A percentile compares a stretch with the other conserved stretches of the same genome.
Evolutionary conservation across 2,888 invertebrate species (phyloP).

Genomic region (Cataglyphis rosenhaueri): DNA sequence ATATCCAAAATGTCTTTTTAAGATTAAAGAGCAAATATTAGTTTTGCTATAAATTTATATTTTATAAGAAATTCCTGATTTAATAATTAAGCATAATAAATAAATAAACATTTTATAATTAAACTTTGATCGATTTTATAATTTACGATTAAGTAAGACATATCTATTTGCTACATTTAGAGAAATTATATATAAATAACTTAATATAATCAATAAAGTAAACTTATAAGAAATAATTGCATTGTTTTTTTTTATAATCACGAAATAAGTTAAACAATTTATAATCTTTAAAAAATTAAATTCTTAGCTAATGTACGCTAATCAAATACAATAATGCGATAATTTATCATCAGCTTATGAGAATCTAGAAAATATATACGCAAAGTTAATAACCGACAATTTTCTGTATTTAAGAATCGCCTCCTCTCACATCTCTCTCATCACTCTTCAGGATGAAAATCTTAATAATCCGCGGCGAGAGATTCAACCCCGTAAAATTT

Average conservation of each 20-base stretch:
- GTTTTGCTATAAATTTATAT: not conserved
- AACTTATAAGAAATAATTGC: not conserved
- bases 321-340: conserved; percentile 13
- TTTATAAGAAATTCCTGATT: not conserved
- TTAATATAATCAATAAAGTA: not conserved
- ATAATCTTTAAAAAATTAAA: not conserved
- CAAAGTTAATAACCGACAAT: conserved; percentile 44
- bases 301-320: not conserved
- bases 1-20: not conserved
- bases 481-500: conserved; percentile 50
- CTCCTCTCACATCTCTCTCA: conserved; percentile 8
- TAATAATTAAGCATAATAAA: not conserved
- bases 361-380: conserved; percentile 25
- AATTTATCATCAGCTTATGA: conserved; percentile 21
- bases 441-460: conserved; percentile 24
- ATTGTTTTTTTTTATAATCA: not conserved
- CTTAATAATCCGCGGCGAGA: conserved; percentile 48
- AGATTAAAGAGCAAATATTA: not conserved
- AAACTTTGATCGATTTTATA: not conserved
- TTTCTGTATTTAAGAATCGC: conserved; percentile 23
- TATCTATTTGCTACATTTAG: not conserved
- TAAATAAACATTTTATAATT: not conserved
- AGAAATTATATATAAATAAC: not conserved
- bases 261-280: not conserved
- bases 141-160: not conserved